Evolutionary conservation across 2,888 invertebrate genomes (phyloP), one percentile per base, ranked within the genome.

Genomic region (Psococerastis gibbosa): DNA sequence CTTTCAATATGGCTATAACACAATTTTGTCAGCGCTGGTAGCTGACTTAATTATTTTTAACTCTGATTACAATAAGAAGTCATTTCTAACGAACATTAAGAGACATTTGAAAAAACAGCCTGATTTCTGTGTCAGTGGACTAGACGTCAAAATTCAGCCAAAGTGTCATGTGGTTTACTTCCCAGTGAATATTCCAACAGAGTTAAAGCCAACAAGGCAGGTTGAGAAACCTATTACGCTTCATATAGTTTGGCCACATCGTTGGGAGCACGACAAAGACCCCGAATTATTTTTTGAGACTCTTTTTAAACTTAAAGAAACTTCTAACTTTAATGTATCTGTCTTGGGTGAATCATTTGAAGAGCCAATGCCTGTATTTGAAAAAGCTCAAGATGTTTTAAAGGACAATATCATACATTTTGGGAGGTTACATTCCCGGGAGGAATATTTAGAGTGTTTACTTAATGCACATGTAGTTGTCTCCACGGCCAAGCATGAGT

Each of bases 191-290:
- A 52, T 51, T 6, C 51, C 43, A 33, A 42, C 5, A 32, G 31
- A 31, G 16, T 16, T 35, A 41, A 45, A 46, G 18, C 27, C 44
- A 46, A 32, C 34, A 48, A n/a, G n/a, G n/a, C n/a, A n/a, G n/a
- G n/a, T n/a, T n/a, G n/a, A 49, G 32, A 45, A 48, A 31, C 11
- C 6, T 27, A 27, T 27, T 27, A 27, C 27, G 11, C 45, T 48
- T 22, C 71, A 72, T 53, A 68, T 80, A 45, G 68, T 78, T 4
- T 81, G 80, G 80, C 75, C 79, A 1, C 80, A 81, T 59, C 63
- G 80, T 53, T 81, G 81, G 78, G 80, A 80, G 57, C 77, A 78
- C 57, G 80, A 81, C 55, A 80, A 79, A 60, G 71, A 74, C 55
- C 80, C 80, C 1, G 70, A 73, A 35, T 57, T 67, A 13, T 69